Percentiles rank a stretch among this genome's conserved stretches.
phyloP scores from a whole-genome alignment of 2,888 invertebrate species.

The Linnaemya tessellans region DNA sequence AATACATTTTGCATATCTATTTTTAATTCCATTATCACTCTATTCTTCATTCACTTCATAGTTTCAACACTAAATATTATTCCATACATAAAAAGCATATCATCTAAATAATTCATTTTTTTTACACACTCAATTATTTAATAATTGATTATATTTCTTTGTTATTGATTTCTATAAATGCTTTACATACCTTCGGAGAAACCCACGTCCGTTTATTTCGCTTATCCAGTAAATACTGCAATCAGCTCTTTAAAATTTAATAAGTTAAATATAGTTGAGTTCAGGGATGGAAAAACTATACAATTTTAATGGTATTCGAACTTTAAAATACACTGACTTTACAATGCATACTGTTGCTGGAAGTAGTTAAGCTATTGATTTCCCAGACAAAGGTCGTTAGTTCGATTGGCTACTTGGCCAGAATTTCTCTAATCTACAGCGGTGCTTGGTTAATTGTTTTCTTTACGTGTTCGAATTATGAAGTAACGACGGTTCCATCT shows the following conservation, averaged over 20 bases:
- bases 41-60: neutral
- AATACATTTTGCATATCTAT: neutral
- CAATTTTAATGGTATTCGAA: neutral
- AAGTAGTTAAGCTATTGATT: neutral
- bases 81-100: neutral
- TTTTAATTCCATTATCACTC: neutral
- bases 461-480: too few species aligned
- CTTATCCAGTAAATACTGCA: neutral
- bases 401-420: too few species aligned
- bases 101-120: neutral
- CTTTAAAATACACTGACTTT: neutral
- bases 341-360: neutral
- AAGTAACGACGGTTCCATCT: too few species aligned
- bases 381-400: too few species aligned
- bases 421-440: too few species aligned
- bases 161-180: neutral
- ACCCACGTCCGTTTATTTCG: neutral
- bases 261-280: neutral
- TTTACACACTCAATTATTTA: neutral
- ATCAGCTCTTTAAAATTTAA: neutral
- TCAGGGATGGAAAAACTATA: neutral
- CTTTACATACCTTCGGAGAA: neutral
- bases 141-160: neutral
- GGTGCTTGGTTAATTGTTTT: too few species aligned
- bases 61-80: neutral